Evolutionary conservation across 2,113 vertebrate species (phyloP).

Genomic region (Ophthalmotilapia sp.): DNA sequence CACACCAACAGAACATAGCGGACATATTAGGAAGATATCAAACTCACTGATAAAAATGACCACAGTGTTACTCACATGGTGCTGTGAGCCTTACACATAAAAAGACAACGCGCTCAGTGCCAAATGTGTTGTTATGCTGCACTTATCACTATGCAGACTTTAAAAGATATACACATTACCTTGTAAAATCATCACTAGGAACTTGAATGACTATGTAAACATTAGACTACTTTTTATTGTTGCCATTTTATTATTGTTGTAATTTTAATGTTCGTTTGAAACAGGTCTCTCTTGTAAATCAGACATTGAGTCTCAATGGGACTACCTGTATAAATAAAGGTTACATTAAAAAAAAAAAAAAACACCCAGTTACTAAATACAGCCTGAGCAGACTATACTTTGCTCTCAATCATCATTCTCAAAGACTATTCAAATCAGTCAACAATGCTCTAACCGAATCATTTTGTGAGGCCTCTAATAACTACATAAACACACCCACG

Average conservation of each 20-base stretch:
- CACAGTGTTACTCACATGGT: neutral
- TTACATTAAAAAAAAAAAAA: neutral
- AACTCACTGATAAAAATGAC: neutral
- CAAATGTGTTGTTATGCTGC: neutral
- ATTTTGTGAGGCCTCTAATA: constrained; percentile 15
- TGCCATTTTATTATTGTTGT: neutral
- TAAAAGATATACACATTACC: neutral
- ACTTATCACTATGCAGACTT: neutral
- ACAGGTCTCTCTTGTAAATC: neutral
- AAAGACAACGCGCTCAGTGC: neutral
- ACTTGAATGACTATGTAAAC: neutral
- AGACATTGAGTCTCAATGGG: neutral
- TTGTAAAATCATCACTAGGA: neutral
- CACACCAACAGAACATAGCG: neutral
- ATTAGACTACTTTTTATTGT: neutral
- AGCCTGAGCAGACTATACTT: neutral
- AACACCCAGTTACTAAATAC: constrained; percentile 15
- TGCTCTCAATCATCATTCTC: neutral
- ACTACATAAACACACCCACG: neutral
- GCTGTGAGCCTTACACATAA: neutral
- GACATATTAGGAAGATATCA: neutral
- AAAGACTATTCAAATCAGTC: constrained; percentile 32
- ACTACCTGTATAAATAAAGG: neutral
- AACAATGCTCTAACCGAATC: constrained; percentile 5
- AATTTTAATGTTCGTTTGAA: neutral